A percentile compares a stretch with the other conserved stretches of the same genome.
phyloP scores from a whole-genome alignment of 2,797 vertebrate genomes.

The Acrossocheilus fasciatus region DNA sequence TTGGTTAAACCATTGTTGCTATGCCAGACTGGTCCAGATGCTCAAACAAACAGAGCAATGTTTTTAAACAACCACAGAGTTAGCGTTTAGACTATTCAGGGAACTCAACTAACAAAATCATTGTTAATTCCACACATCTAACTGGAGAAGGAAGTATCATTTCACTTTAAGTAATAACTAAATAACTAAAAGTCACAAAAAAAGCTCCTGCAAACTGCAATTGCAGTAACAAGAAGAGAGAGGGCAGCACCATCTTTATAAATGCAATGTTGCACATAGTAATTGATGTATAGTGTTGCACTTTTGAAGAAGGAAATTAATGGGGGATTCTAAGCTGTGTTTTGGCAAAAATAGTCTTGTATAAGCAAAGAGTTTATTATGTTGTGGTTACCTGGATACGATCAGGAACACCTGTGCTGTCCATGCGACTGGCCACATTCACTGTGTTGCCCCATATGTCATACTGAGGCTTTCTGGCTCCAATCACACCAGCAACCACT shows the following conservation, averaged over 20 bases:
- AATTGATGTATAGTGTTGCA: neutral
- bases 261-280: neutral
- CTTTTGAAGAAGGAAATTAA: neutral
- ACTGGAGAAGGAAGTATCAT: neutral
- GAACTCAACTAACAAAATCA: neutral
- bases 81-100: neutral
- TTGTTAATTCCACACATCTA: neutral
- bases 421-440: conserved; percentile 98
- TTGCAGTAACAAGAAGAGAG: conserved; percentile 63
- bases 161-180: neutral
- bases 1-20: neutral
- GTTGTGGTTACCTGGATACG: conserved; percentile 87
- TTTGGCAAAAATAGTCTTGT: neutral
- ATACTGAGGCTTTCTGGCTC: conserved; percentile 93
- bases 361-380: neutral
- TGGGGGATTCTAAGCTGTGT: neutral
- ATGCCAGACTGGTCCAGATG: neutral
- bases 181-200: neutral
- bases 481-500: conserved; percentile 94
- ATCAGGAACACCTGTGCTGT: conserved; percentile 97
- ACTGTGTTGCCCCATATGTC: conserved; percentile 98
- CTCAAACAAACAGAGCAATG: neutral
- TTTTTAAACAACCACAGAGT: neutral
- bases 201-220: conserved; percentile 54
- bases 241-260: conserved; percentile 65